Evolutionary conservation across 2,113 vertebrate species (phyloP).

Genomic region (Agapornis roseicollis): DNA sequence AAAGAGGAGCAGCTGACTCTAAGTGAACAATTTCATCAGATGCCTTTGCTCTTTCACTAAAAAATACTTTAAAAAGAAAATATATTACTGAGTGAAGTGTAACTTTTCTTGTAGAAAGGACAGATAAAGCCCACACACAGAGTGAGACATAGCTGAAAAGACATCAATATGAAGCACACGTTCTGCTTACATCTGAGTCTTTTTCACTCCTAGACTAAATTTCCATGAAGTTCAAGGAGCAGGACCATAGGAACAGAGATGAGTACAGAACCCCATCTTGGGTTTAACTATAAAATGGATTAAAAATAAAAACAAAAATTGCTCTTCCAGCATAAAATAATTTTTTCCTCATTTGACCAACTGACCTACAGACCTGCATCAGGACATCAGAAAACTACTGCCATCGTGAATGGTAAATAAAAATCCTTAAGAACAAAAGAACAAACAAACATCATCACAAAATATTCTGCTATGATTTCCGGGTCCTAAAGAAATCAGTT

Average conservation of each 20-base stretch:
- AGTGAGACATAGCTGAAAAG: background rate
- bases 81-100: background rate
- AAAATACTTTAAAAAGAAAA: background rate
- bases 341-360: background rate
- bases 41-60: background rate
- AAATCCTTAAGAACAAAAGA: background rate
- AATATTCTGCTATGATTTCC: background rate
- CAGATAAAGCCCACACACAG: background rate
- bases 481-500: background rate
- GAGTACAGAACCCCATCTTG: background rate
- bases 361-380: background rate
- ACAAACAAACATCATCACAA: background rate
- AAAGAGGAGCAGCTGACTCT: background rate
- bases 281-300: background rate
- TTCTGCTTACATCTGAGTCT: background rate
- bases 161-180: background rate
- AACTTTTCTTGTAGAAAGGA: background rate
- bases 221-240: background rate
- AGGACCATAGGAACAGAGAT: background rate
- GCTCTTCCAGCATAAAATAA: background rate
- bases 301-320: background rate
- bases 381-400: background rate
- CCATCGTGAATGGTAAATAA: background rate
- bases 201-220: background rate
- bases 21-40: background rate